Base-by-base conservation (phyloP, 2,888 invertebrate genomes). In the Stenichneumon culpator region DNA sequence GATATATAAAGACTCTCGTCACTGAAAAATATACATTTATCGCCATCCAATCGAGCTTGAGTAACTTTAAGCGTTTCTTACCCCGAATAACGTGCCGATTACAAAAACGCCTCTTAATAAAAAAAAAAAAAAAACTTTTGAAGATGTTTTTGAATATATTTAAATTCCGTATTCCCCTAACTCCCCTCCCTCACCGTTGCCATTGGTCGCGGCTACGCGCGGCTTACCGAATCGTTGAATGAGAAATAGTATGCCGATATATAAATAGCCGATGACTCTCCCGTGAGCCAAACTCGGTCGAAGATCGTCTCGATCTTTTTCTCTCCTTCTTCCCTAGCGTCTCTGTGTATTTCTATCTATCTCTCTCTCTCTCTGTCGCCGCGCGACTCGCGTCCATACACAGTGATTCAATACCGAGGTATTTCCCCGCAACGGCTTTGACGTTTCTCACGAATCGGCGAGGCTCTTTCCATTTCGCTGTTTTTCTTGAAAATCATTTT, bases 231-330 rank as follows among this genome's bases (percentile, higher is more conserved):
- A 89, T 87, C 87, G 88, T 88, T 89, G 89, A 89, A 90, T 89
- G 89, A 90, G 90, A 90, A 90, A 91, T 92, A 89, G 91, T 87
- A 87, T 88, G 86, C 83, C 63, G 73, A 82, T 82, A 77, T 92
- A 92, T 92, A 90, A 92, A 92, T 92, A 92, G 92, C 90, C 81
- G 90, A 90, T 92, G 92, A 92, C 92, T 92, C 84, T 75, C 22
- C n/a, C 88, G 82, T 82, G 77, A 81, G 82, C 83, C 85, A 84
- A 87, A 79, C 87, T 83, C 79, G 65, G 79, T 79, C 72, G 75
- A 79, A 73, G 74, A 79, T 79, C 74, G 83, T 73, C 70, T 60
- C 69, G 67, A 65, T 69, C 32, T 72, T 72, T 65, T 36, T 80
- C 28, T 50, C 65, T 16, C 25, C 50, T 36, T 63, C 52, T n/a